phyloP scores from a whole-genome alignment of 2,113 vertebrate species.

The Mirounga angustirostris region DNA sequence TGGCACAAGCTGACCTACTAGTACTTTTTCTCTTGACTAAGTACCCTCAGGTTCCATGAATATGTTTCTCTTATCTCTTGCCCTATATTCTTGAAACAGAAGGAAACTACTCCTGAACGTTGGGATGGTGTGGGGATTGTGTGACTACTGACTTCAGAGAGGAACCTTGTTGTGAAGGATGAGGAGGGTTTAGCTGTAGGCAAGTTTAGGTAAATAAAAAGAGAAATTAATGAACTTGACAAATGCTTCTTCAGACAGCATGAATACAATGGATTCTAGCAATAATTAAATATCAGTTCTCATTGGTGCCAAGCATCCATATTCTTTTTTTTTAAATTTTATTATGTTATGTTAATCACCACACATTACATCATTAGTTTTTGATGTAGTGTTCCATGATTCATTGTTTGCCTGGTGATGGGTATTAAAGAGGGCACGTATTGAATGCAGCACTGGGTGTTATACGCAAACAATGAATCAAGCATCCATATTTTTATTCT shows the following conservation, averaged over 20 bases:
- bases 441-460: no score
- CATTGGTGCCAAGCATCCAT: neutral
- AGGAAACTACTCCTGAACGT: neutral
- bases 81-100: neutral
- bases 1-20: neutral
- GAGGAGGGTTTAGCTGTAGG: neutral
- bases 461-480: neutral
- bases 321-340: neutral
- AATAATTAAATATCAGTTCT: slow-evolving; percentile 16
- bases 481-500: slow-evolving; percentile 12
- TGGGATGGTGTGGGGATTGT: neutral
- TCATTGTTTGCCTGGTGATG: no score
- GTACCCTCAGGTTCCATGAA: neutral
- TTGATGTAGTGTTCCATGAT: no score
- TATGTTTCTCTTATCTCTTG: neutral
- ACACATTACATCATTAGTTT: no score
- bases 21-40: neutral
- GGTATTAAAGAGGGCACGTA: no score
- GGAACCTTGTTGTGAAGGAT: neutral
- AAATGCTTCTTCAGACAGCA: neutral
- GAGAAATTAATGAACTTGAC: slow-evolving; percentile 13
- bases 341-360: no score
- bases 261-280: neutral
- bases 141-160: neutral
- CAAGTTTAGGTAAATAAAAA: neutral